phyloP scores from a whole-genome alignment of 2,797 vertebrate genomes.

The Malurus splendens region DNA sequence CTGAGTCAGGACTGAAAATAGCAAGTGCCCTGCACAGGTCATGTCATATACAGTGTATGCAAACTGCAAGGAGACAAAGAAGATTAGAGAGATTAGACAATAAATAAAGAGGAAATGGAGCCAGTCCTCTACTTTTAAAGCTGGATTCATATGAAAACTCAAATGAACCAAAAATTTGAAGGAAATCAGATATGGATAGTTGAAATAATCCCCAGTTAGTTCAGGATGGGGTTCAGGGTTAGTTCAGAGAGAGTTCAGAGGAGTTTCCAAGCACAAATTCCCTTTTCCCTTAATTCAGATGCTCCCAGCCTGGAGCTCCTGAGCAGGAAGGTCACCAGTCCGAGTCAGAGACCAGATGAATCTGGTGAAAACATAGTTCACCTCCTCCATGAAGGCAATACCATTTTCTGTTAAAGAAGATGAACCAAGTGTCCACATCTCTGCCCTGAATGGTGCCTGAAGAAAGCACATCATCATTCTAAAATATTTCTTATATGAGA shows the following conservation, averaged over 20 bases:
- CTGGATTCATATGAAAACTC: neutral
- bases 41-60: neutral
- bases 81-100: slow-evolving; percentile 6
- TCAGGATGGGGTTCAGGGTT: neutral
- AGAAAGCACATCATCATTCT: neutral
- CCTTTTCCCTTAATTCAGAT: neutral
- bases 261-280: neutral
- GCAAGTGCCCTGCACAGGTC: neutral
- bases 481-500: neutral
- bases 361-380: neutral
- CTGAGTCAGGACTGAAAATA: slow-evolving; percentile 9
- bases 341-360: neutral
- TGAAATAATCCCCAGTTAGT: slow-evolving; percentile 6
- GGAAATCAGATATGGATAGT: neutral
- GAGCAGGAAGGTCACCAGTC: neutral
- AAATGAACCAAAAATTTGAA: neutral
- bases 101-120: slow-evolving; percentile 6
- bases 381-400: accelerated
- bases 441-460: neutral
- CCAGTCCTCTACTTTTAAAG: neutral
- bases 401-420: neutral
- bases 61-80: slow-evolving; percentile 11
- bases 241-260: slow-evolving; percentile 35
- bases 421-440: accelerated
- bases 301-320: neutral